These are phyloP conservation scores for Megalurothrips usitatus DNA, from an alignment of 2,888 invertebrate species.

Conservation along the genomic window DNA sequence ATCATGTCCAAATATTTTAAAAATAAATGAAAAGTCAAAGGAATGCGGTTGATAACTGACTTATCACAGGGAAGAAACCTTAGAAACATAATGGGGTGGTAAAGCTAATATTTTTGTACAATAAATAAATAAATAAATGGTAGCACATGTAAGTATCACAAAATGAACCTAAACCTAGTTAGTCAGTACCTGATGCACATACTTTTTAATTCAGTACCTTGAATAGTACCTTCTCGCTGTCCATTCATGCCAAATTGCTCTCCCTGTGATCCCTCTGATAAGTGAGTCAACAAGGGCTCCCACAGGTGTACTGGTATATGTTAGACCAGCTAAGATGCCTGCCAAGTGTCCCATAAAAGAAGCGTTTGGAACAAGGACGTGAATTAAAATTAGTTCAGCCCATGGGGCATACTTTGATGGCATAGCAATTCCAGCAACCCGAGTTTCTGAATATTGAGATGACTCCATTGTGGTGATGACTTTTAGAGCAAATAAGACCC, in stretches of 20 bases:
- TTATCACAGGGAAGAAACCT: not conserved
- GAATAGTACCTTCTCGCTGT: not conserved
- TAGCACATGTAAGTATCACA: not conserved
- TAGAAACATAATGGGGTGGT: not conserved
- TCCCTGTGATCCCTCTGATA: conserved; percentile 42
- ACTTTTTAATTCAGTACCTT: not conserved
- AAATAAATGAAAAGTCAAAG: not conserved
- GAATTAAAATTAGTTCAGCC: conserved; percentile 58
- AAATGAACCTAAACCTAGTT: not conserved
- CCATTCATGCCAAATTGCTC: not conserved
- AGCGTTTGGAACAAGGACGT: conserved; percentile 57
- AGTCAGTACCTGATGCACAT: not conserved
- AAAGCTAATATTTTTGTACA: not conserved
- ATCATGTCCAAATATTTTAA: not conserved
- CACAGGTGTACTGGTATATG: conserved; percentile 51
- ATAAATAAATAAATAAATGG: not conserved
- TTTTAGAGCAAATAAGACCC: conserved; percentile 60
- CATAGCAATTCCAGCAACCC: conserved; percentile 47
- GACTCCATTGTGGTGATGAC: conserved; percentile 49
- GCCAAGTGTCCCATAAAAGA: conserved; percentile 61
- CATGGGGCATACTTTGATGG: conserved; percentile 55
- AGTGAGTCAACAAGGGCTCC: conserved; percentile 46
- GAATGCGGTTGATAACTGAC: no score
- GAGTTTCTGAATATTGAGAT: conserved; percentile 42
- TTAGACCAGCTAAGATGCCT: conserved; percentile 57